These are phyloP conservation scores for Diphyllodes magnificus DNA, from an alignment of 2,113 vertebrate genomes.

Conservation along the genomic window DNA sequence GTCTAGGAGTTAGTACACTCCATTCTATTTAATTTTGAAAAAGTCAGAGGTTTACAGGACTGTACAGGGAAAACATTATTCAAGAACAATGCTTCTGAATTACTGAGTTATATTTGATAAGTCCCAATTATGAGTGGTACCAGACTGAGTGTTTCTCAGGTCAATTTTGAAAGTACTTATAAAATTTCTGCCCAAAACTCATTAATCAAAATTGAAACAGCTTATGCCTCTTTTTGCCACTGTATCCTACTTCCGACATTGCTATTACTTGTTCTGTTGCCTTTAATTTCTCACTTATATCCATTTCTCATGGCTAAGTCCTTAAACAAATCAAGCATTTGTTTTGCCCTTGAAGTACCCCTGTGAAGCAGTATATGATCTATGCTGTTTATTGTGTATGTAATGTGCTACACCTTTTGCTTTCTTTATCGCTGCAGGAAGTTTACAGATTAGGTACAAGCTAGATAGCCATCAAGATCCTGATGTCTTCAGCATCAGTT, in stretches of 20 bases:
- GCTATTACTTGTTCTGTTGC: neutral
- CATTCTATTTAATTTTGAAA: neutral
- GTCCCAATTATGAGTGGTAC: neutral
- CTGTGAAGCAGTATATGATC: neutral
- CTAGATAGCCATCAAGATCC: conserved; percentile 72
- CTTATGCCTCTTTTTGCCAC: neutral
- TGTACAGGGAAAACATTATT: neutral
- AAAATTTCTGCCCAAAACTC: neutral
- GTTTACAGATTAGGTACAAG: conserved; percentile 81
- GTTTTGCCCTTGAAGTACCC: neutral
- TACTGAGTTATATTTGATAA: neutral
- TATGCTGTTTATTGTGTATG: neutral
- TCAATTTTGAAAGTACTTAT: neutral
- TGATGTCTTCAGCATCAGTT: conserved; percentile 69
- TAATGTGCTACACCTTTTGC: neutral
- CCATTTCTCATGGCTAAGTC: neutral
- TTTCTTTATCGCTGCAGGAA: conserved; percentile 63
- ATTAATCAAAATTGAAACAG: neutral
- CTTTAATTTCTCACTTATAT: neutral
- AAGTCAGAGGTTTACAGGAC: neutral
- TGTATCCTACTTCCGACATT: neutral
- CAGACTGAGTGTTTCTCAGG: neutral
- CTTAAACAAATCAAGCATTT: neutral
- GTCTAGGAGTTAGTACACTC: neutral
- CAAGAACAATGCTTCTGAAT: neutral